phyloP scores from a whole-genome alignment of 2,113 vertebrate species.

The Bubo scandiacus region DNA sequence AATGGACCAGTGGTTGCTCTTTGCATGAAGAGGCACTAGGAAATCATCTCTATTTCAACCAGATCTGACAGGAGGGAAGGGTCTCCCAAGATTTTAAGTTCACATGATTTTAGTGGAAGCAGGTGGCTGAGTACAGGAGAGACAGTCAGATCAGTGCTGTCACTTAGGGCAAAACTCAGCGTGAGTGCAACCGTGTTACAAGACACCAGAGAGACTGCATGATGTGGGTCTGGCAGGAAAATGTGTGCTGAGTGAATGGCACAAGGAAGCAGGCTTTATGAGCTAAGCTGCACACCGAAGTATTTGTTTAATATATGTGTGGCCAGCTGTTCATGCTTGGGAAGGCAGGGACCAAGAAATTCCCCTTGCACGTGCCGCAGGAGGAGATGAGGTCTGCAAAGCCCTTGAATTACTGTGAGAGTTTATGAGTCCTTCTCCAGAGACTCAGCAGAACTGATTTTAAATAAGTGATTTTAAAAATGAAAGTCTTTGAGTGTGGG shows the following conservation, averaged over 20 bases:
- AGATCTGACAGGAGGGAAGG: neutral
- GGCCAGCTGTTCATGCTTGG: neutral
- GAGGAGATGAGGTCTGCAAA: neutral
- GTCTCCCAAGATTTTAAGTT: neutral
- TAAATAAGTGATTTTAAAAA: neutral
- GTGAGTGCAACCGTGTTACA: accelerated
- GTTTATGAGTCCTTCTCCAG: neutral
- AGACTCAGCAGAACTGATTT: neutral
- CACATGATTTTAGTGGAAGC: neutral
- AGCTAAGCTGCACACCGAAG: neutral
- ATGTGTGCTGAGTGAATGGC: neutral
- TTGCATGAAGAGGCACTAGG: neutral
- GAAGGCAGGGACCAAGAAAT: neutral
- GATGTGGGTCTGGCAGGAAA: neutral
- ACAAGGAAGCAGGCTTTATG: neutral
- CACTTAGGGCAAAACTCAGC: neutral
- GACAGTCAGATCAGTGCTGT: neutral
- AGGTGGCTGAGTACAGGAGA: neutral
- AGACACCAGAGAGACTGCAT: neutral
- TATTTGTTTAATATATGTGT: neutral
- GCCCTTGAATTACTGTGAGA: neutral
- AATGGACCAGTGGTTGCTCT: neutral
- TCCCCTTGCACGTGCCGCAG: neutral
- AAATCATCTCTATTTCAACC: neutral
- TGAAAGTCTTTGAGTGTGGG: neutral